A percentile compares a stretch with the other conserved stretches of the same genome.
These are phyloP conservation scores for Myotis myotis DNA, from an alignment of 2,797 vertebrate genomes.

Conservation along the genomic window DNA sequence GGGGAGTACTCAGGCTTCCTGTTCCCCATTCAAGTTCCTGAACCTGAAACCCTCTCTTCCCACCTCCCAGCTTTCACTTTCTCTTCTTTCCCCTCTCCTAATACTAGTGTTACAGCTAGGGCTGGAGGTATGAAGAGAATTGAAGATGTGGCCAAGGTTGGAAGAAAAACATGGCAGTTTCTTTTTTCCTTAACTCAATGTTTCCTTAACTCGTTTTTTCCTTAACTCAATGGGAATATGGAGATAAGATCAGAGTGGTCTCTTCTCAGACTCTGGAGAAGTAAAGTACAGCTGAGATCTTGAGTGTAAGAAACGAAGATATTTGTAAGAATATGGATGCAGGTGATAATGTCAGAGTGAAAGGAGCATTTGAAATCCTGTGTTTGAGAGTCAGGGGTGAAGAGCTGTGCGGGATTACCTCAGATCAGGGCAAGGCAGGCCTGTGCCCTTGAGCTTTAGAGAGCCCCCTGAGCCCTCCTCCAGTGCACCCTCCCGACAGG, in stretches of 20 bases:
- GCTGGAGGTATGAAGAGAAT: not conserved
- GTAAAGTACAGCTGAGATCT: not conserved
- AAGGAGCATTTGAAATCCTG: not conserved
- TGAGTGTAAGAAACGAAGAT: not conserved
- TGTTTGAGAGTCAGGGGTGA: not conserved
- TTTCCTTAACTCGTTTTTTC: not conserved
- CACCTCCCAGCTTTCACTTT: not conserved
- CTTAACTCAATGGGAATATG: not conserved
- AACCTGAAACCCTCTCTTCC: not conserved
- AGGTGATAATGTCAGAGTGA: not conserved
- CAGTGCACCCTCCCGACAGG: not conserved
- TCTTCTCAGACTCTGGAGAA: not conserved
- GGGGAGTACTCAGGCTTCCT: not conserved
- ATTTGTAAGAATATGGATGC: not conserved
- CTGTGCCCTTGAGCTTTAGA: not conserved
- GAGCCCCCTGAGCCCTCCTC: not conserved
- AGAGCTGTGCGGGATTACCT: not conserved
- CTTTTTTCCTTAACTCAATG: not conserved
- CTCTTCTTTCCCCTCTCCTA: not conserved
- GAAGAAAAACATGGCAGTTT: not conserved
- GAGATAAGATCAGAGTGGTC: not conserved
- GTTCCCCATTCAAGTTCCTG: not conserved
- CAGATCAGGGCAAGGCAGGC: not conserved
- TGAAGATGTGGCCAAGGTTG: not conserved
- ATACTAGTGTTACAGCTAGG: not conserved